Percentiles rank a stretch among this genome's conserved stretches.
Evolutionary conservation across 2,113 vertebrate species (phyloP).

Genomic region (Hydropotes inermis): DNA sequence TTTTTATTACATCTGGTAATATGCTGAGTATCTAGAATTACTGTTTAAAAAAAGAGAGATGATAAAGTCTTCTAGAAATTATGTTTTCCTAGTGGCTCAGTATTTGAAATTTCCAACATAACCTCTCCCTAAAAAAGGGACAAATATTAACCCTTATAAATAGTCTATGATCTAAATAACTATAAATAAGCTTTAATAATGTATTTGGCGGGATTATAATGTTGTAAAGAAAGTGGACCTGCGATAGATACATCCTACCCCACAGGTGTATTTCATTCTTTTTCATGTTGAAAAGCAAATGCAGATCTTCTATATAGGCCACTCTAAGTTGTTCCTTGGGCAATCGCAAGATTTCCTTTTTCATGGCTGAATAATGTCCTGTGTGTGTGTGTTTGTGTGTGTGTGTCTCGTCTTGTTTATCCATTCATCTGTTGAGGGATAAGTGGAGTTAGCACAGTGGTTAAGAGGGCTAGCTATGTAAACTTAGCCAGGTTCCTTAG

Average conservation of each 20-base stretch:
- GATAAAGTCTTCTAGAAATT: neutral
- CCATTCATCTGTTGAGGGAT: neutral
- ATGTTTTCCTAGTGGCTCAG: neutral
- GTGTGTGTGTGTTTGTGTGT: neutral
- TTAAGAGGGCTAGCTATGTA: neutral
- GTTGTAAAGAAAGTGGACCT: neutral
- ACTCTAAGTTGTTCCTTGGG: neutral
- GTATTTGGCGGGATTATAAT: neutral
- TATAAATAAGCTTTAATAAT: neutral
- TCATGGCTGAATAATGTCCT: neutral
- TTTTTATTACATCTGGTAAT: neutral
- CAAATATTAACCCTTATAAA: neutral
- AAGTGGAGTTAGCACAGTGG: neutral
- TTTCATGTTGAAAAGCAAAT: constrained; percentile 2
- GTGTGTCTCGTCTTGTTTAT: neutral
- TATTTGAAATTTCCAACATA: neutral
- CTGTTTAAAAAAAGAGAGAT: neutral
- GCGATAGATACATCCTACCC: neutral
- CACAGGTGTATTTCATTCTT: neutral
- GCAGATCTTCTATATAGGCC: neutral
- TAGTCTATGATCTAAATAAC: neutral
- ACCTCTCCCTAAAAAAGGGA: neutral
- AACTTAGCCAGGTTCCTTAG: neutral
- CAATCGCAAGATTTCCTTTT: neutral
- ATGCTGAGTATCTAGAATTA: neutral